A percentile compares a stretch with the other conserved stretches of the same genome.
These are phyloP conservation scores for Heteronetta atricapilla DNA, from an alignment of 2,113 vertebrate species.

Conservation along the genomic window DNA sequence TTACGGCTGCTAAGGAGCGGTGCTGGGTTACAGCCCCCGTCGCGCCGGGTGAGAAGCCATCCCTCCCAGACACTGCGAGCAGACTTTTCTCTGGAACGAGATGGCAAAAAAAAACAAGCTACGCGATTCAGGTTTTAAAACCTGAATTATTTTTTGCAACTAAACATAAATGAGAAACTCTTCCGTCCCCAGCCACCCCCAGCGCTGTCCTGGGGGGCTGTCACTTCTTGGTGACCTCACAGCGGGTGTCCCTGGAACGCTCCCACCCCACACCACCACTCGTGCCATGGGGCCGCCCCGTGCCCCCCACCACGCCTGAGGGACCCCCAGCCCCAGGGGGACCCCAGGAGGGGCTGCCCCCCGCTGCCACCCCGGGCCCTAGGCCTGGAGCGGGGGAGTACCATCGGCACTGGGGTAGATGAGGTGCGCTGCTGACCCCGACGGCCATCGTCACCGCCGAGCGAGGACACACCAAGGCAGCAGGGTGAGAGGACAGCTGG, in stretches of 20 bases:
- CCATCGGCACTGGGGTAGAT: neutral
- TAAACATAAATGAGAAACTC: accelerated
- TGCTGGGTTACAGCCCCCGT: neutral
- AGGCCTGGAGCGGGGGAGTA: too few relatives aligned
- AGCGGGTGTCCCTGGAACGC: neutral
- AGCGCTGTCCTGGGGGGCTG: neutral
- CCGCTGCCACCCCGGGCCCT: neutral
- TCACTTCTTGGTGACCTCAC: neutral
- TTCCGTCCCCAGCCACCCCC: neutral
- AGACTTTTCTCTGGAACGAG: neutral
- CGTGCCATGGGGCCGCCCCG: neutral
- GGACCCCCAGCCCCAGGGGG: too few relatives aligned
- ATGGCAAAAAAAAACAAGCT: neutral
- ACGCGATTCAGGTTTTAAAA: accelerated
- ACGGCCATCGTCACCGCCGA: too few relatives aligned
- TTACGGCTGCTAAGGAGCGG: neutral
- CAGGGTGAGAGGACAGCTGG: too few relatives aligned
- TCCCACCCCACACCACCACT: neutral
- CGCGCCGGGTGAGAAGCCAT: neutral
- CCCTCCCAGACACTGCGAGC: neutral
- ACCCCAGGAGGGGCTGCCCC: neutral
- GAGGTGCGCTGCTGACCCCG: too few relatives aligned
- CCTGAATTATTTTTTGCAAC: neutral
- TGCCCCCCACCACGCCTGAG: neutral
- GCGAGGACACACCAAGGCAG: neutral